Base-by-base conservation (phyloP, 2,888 invertebrate genomes). In the Brachylomia viminalis region DNA sequence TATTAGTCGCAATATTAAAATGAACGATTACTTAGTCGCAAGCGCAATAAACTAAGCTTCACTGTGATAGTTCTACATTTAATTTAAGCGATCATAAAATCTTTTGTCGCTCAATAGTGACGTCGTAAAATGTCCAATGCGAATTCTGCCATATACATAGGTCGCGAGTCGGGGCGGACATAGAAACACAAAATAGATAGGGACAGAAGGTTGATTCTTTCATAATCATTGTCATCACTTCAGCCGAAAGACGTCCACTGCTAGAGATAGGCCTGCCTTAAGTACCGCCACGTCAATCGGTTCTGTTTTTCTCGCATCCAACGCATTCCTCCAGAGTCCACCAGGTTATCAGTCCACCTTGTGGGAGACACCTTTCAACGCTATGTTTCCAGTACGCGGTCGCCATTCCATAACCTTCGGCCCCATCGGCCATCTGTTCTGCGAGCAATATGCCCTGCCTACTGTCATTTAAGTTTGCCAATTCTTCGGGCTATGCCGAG, bases 11-110 rank as follows among this genome's bases (percentile, higher is more conserved):
- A 65, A 72, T 80, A 86, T 75, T 80, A 67, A 78, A 79, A 75
- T 15, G 42, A 77, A 30, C 79, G 52, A 81, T 82, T 82, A 87
- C 79, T 83, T 83, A 86, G 75, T 74, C 72, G 62, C 74, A 62
- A n/a, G 70, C 7, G 77, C 69, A 70, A 76, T 82, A 82, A 79
- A 86, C 74, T 62, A 38, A 58, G 71, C 62, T 68, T 56, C 56
- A 69, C 74, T 70, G 68, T 86, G 79, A 82, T 86, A 90, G 89
- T 90, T 89, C 77, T 77, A 76, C 87, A 81, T 88, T 89, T 91
- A 92, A 92, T 91, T 89, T 92, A 92, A 90, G 87, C 87, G 77
- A 77, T 82, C 87, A 82, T 92, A 92, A 92, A 92, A 87, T 90
- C 89, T 91, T 91, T 91, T 90, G 90, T 90, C 88, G 88, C 85